These are phyloP conservation scores for Catalaphyllia jardinei DNA, from an alignment of 64 coral and sea anemone species.

Conservation along the genomic window DNA sequence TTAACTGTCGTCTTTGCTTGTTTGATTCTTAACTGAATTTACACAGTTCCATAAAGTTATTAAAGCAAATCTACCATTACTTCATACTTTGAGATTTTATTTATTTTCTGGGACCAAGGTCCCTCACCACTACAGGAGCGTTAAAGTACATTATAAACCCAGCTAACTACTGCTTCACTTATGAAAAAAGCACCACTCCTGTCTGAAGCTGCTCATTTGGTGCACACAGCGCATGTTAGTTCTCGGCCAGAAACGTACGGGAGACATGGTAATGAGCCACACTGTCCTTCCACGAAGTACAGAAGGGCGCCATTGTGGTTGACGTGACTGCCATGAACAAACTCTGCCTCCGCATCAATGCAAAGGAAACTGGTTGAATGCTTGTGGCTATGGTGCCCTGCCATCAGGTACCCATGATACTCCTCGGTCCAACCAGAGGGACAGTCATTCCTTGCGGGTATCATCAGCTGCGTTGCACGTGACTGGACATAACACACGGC, in stretches of 20 bases:
- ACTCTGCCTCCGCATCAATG: conserved; percentile 21
- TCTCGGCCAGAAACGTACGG: not conserved
- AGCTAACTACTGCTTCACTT: too few relatives aligned
- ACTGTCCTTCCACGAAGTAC: not conserved
- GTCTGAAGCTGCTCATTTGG: not conserved
- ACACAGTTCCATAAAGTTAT: too few relatives aligned
- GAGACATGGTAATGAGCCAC: not conserved
- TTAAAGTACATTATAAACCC: too few relatives aligned
- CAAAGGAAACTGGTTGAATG: conserved; percentile 19
- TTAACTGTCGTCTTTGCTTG: too few relatives aligned
- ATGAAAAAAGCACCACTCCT: too few relatives aligned
- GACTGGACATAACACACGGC: conserved; percentile 39
- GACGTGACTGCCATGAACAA: not conserved
- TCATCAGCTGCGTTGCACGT: conserved; percentile 35
- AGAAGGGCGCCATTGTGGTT: not conserved
- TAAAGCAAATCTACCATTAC: too few relatives aligned
- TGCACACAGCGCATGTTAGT: conserved; percentile 46
- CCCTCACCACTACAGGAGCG: too few relatives aligned
- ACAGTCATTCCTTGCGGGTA: conserved; percentile 40
- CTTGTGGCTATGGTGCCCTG: not conserved
- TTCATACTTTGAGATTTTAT: too few relatives aligned
- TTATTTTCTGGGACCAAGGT: too few relatives aligned
- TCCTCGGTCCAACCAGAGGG: conserved; percentile 35
- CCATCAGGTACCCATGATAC: conserved; percentile 49
- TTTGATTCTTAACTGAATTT: too few relatives aligned